Percentiles rank a stretch among this genome's conserved stretches.
Conservation (phyloP, 2,888 invertebrate species). For the Erannis defoliaria region DNA sequence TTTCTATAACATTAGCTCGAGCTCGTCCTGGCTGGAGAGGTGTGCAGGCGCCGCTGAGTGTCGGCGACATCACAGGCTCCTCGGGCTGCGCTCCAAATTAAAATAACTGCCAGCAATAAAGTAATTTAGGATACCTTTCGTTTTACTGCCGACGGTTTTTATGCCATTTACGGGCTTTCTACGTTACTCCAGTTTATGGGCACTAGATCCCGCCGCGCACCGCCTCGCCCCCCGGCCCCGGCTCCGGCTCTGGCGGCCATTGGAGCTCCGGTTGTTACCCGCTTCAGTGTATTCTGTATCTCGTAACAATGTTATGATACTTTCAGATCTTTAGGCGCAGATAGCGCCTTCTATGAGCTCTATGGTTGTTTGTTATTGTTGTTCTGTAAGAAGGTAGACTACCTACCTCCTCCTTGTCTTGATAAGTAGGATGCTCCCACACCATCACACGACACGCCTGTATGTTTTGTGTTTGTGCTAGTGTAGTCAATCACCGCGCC, state of each 20-base stretch:
- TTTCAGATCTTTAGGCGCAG: constrained; percentile 18
- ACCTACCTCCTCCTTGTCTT: not conserved
- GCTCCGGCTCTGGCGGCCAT: no score
- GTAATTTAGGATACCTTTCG: constrained; percentile 42
- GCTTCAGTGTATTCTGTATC: constrained; percentile 20
- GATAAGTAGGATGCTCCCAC: not conserved
- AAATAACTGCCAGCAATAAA: constrained; percentile 42
- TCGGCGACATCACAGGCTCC: constrained; percentile 32
- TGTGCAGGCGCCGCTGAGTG: not conserved
- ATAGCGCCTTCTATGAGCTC: constrained; percentile 11
- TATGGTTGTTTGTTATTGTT: constrained; percentile 22
- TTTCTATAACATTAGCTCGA: not conserved
- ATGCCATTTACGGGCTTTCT: constrained; percentile 37
- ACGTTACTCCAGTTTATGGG: constrained; percentile 25
- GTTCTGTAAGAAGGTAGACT: not conserved
- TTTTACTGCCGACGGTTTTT: constrained; percentile 38
- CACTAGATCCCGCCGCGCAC: constrained; percentile 2
- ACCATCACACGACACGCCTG: not conserved
- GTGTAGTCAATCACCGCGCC: no score
- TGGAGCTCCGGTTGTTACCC: constrained; percentile 13
- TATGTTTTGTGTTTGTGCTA: no score
- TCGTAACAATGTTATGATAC: constrained; percentile 27
- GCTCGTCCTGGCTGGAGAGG: not conserved
- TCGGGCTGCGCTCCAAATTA: constrained; percentile 19
- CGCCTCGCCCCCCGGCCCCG: constrained; percentile 15